Conservation (phyloP, 2,888 invertebrate genomes). For the Asteroscopus sphinx region DNA sequence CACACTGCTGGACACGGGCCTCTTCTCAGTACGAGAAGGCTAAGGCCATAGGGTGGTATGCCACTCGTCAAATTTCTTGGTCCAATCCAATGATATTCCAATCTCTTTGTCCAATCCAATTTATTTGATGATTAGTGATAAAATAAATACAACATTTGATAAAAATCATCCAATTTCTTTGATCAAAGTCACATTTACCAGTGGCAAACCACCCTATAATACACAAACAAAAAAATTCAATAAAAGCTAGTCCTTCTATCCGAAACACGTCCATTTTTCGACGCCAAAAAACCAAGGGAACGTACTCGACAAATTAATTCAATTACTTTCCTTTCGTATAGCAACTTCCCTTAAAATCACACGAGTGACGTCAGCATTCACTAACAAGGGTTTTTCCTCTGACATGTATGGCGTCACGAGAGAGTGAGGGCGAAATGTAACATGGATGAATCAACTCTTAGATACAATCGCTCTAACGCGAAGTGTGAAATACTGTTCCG, state of each 20-base stretch:
- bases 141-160: too few species aligned
- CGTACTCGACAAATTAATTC: constrained; percentile 10
- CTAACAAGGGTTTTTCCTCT: constrained; percentile 1
- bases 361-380: constrained; percentile 4
- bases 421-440: constrained; percentile 6
- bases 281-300: constrained; percentile 1
- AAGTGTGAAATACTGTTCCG: constrained; percentile 23
- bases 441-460: constrained; percentile 24
- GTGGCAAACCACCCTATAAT: neutral
- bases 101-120: too few species aligned
- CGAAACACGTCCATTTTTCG: neutral
- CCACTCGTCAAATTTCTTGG: too few species aligned
- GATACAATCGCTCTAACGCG: constrained; percentile 31
- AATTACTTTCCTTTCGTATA: constrained; percentile 7
- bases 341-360: constrained; percentile 1
- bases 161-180: too few species aligned
- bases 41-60: too few species aligned
- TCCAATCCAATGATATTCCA: too few species aligned
- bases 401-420: constrained; percentile 19
- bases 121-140: too few species aligned
- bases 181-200: too few species aligned
- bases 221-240: neutral
- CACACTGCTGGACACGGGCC: too few species aligned
- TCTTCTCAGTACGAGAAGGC: too few species aligned
- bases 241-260: neutral